A percentile compares a stretch with the other conserved stretches of the same genome.
phyloP scores from a whole-genome alignment of 1,140 invertebrate species.

The Drosophila quadrilineata region DNA sequence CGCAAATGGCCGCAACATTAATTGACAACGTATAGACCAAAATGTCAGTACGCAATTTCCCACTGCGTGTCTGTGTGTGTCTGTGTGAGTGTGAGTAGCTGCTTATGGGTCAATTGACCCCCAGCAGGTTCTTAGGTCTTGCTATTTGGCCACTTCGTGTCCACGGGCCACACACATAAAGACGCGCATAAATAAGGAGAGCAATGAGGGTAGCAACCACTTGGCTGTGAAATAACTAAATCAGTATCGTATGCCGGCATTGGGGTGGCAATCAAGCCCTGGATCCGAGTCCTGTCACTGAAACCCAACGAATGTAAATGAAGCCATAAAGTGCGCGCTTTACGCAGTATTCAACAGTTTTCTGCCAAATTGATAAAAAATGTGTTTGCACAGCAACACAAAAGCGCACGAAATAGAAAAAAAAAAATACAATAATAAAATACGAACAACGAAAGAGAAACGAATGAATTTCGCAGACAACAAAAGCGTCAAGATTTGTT shows the following conservation, averaged over 20 bases:
- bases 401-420: background rate
- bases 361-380: slow-evolving; percentile 45
- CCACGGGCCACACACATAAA: slow-evolving; percentile 28
- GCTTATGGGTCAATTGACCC: slow-evolving; percentile 52
- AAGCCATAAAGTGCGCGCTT: slow-evolving; percentile 69
- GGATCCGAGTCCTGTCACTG: slow-evolving; percentile 11
- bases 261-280: background rate
- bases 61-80: background rate
- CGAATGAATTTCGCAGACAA: too few species aligned
- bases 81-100: too few species aligned
- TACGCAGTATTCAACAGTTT: slow-evolving; percentile 54
- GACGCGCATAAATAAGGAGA: slow-evolving; percentile 33
- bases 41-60: background rate
- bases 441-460: too few species aligned
- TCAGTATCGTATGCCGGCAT: background rate
- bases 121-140: too few species aligned
- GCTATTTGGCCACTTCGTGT: background rate
- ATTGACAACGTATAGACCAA: background rate
- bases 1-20: background rate
- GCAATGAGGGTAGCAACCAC: background rate
- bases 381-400: slow-evolving; percentile 18
- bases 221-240: slow-evolving; percentile 11
- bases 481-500: slow-evolving; percentile 12
- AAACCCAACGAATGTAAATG: slow-evolving; percentile 68
- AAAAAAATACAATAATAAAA: too few species aligned